These are phyloP conservation scores for Cecropterus lyciades DNA, from an alignment of 1,140 invertebrate species.

Conservation along the genomic window DNA sequence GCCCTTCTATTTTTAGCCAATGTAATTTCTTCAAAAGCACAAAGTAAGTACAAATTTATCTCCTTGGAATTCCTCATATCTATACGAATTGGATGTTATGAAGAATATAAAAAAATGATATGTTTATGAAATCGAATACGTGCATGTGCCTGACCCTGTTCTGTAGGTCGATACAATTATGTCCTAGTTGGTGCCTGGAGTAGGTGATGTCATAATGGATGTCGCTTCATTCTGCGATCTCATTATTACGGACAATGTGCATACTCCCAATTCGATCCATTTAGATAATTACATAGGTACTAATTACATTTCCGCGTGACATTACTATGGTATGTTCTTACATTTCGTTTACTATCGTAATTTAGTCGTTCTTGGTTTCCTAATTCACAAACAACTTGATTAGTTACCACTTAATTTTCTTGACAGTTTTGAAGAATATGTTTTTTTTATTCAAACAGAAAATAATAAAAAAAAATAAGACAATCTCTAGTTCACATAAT, in stretches of 20 bases:
- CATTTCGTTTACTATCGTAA: neutral
- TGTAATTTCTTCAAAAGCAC: constrained; percentile 54
- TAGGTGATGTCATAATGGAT: constrained; percentile 42
- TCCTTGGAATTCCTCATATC: neutral
- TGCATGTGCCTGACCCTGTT: constrained; percentile 37
- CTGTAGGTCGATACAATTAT: constrained; percentile 40
- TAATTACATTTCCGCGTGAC: neutral
- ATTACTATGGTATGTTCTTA: neutral
- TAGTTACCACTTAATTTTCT: too few species aligned
- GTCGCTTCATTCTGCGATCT: constrained; percentile 29
- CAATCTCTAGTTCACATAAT: too few species aligned
- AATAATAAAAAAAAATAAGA: too few species aligned
- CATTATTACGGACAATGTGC: neutral
- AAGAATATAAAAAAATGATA: neutral
- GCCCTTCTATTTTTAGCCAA: constrained; percentile 67
- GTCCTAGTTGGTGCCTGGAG: constrained; percentile 37
- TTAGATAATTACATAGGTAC: neutral
- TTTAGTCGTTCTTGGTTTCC: neutral
- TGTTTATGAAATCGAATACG: constrained; percentile 6
- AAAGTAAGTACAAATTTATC: constrained; percentile 54
- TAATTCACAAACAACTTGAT: neutral
- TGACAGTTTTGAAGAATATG: too few species aligned
- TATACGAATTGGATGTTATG: neutral
- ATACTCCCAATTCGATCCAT: neutral
- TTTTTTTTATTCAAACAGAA: too few species aligned